These are phyloP conservation scores for Stomatorhinus walkeri DNA, from an alignment of 2,797 vertebrate genomes.

Conservation along the genomic window DNA sequence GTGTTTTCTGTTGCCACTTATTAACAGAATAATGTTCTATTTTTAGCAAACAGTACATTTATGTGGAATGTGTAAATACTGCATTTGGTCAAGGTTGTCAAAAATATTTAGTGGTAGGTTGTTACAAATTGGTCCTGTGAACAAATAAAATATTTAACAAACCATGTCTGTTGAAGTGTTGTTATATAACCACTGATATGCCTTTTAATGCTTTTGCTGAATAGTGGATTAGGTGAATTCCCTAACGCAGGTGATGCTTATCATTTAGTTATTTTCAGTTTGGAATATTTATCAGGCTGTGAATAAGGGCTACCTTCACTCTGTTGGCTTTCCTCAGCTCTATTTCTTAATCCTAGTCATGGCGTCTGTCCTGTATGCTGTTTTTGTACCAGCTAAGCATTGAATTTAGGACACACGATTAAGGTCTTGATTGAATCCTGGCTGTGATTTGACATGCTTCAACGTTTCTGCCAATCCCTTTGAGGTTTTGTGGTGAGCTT, in stretches of 20 bases:
- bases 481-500: neutral
- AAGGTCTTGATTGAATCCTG: slow-evolving; percentile 1
- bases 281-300: neutral
- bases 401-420: neutral
- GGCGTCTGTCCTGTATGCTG: neutral
- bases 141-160: neutral
- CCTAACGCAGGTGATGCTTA: neutral
- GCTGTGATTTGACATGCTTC: slow-evolving; percentile 1
- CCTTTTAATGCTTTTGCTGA: neutral
- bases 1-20: neutral
- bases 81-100: neutral
- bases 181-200: neutral
- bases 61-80: neutral
- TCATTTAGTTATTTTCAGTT: neutral
- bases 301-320: neutral
- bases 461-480: neutral
- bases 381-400: neutral
- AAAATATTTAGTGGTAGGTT: neutral
- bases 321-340: neutral
- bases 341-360: neutral
- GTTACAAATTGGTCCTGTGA: neutral
- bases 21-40: neutral
- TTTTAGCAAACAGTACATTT: neutral
- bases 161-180: neutral
- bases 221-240: slow-evolving; percentile 5